These are phyloP conservation scores for Perizoma flavofasciatum DNA, from an alignment of 2,888 invertebrate genomes.

Conservation along the genomic window DNA sequence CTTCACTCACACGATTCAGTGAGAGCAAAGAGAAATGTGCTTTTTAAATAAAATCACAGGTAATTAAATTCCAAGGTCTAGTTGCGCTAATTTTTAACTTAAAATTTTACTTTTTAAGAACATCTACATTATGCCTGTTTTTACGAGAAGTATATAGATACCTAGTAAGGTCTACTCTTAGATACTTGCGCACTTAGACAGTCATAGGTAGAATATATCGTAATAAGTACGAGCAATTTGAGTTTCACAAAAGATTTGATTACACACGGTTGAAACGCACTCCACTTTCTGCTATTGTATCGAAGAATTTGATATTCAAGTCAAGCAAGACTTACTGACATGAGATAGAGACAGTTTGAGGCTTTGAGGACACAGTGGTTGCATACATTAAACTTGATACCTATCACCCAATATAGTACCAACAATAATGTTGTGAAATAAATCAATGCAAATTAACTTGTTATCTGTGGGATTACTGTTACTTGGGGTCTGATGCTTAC, in stretches of 20 bases:
- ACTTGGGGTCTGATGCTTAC: not conserved
- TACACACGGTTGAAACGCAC: constrained; percentile 38
- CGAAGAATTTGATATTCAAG: constrained; percentile 46
- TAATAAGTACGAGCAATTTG: not conserved
- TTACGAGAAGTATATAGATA: no score
- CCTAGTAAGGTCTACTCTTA: no score
- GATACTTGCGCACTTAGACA: no score
- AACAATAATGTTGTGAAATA: constrained; percentile 6
- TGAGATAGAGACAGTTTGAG: constrained; percentile 43
- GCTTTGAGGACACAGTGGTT: constrained; percentile 46
- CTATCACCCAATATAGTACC: not conserved
- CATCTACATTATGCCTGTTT: no score
- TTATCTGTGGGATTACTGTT: no score
- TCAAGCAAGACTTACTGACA: constrained; percentile 36
- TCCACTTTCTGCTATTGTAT: constrained; percentile 30
- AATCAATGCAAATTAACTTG: not conserved
- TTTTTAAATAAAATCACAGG: no score
- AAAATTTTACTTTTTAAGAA: no score
- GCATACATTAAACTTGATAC: constrained; percentile 30
- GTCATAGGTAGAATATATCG: no score
- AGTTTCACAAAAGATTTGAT: constrained; percentile 39
- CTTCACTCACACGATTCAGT: no score
- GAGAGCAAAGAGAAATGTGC: no score
- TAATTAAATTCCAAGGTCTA: no score
- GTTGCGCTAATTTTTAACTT: no score